phyloP scores from a whole-genome alignment of 2,888 invertebrate genomes.

The Tetrapedia diversipes region DNA sequence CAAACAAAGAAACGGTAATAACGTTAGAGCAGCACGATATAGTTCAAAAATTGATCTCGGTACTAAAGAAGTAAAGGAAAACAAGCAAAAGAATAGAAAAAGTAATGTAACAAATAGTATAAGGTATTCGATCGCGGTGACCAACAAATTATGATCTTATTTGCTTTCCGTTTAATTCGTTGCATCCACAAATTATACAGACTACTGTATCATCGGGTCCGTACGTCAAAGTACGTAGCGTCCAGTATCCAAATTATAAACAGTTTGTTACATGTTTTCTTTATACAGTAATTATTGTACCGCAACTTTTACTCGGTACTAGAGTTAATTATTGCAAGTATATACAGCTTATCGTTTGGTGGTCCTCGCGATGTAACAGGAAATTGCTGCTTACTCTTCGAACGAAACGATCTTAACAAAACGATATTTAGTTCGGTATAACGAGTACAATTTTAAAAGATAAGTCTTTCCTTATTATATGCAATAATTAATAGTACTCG shows the following conservation, averaged over 20 bases:
- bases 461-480: neutral
- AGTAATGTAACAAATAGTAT: too few species aligned
- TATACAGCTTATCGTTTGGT: slow-evolving; percentile 42
- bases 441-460: neutral
- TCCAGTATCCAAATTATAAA: too few species aligned
- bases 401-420: too few species aligned
- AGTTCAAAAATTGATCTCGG: slow-evolving; percentile 54
- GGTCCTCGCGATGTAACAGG: neutral
- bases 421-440: too few species aligned
- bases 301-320: slow-evolving; percentile 38
- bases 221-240: too few species aligned
- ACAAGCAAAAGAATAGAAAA: neutral
- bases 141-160: neutral
- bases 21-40: slow-evolving; percentile 2
- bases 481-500: neutral
- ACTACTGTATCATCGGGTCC: too few species aligned
- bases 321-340: slow-evolving; percentile 56
- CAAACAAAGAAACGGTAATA: neutral
- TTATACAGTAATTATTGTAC: slow-evolving; percentile 55
- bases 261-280: slow-evolving; percentile 57
- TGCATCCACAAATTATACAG: too few species aligned
- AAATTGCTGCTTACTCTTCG: too few species aligned
- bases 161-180: too few species aligned
- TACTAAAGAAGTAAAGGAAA: slow-evolving; percentile 34
- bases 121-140: too few species aligned